Evolutionary conservation across 2,888 invertebrate genomes (phyloP).

Genomic region (Agriopis marginaria): DNA sequence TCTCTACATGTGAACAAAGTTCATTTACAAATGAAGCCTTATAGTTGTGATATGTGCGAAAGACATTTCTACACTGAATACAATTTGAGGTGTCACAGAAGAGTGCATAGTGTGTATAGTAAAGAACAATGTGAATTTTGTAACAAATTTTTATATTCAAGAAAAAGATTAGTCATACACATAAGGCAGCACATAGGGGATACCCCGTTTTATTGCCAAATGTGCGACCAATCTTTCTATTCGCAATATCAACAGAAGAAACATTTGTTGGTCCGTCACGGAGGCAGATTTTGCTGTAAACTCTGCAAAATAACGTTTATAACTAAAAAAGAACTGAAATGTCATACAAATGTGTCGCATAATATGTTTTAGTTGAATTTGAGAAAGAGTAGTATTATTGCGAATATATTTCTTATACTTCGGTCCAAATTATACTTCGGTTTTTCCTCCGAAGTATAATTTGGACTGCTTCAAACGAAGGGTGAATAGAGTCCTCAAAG

Average conservation of each 20-base stretch:
- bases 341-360: conserved; percentile 65
- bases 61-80: conserved; percentile 72
- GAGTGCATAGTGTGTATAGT: conserved; percentile 62
- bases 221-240: conserved; percentile 69
- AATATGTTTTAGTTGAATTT: conserved; percentile 55
- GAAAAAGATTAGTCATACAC: conserved; percentile 72
- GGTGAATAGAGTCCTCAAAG: too few species aligned
- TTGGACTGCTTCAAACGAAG: too few species aligned
- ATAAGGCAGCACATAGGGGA: conserved; percentile 74
- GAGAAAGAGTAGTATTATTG: too few species aligned
- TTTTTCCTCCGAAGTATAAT: too few species aligned
- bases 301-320: conserved; percentile 67
- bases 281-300: conserved; percentile 70
- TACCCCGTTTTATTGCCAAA: conserved; percentile 68
- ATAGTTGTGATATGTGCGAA: conserved; percentile 79
- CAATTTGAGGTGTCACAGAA: conserved; percentile 71
- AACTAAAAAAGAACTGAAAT: conserved; percentile 64
- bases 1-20: conserved; percentile 76
- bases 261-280: conserved; percentile 71
- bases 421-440: too few species aligned
- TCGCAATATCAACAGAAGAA: conserved; percentile 59
- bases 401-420: too few species aligned
- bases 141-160: conserved; percentile 64
- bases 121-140: conserved; percentile 74
- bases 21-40: conserved; percentile 79